Percentiles rank a stretch among this genome's conserved stretches.
These are phyloP conservation scores for Illadopsis cleaveri DNA, from an alignment of 2,113 vertebrate species.

Conservation along the genomic window DNA sequence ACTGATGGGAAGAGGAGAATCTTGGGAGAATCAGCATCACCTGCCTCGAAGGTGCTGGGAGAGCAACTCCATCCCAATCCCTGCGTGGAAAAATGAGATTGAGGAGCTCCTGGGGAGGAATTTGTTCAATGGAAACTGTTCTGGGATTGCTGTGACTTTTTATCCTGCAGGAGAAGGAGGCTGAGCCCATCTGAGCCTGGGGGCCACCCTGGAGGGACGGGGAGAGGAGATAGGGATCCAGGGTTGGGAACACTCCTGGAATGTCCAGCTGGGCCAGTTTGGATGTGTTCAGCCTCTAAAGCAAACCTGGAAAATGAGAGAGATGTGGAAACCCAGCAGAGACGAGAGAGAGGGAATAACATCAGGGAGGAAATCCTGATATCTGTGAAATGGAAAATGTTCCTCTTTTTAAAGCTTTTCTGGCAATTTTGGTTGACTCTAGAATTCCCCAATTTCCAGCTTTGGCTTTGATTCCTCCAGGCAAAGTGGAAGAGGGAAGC, in stretches of 20 bases:
- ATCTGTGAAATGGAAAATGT: background rate
- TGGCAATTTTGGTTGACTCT: background rate
- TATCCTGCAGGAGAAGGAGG: background rate
- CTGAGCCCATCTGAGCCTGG: background rate
- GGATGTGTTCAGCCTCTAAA: background rate
- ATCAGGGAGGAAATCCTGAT: accelerated
- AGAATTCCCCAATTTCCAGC: background rate
- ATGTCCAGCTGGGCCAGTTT: accelerated
- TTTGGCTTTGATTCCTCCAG: background rate
- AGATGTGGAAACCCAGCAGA: background rate
- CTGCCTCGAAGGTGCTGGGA: background rate
- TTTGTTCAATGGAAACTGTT: background rate
- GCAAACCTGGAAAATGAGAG: background rate
- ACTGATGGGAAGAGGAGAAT: background rate
- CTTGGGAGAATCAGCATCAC: background rate
- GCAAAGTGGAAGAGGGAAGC: background rate
- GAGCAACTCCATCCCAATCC: accelerated
- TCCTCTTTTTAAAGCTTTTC: background rate
- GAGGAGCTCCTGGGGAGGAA: background rate
- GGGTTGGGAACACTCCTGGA: background rate
- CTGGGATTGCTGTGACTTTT: background rate
- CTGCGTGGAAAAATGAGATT: accelerated
- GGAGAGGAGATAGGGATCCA: background rate
- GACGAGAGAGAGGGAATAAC: background rate
- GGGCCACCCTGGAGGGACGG: background rate